Evolutionary conservation across 2,888 invertebrate genomes (phyloP), one percentile per base, ranked within the genome.

Genomic region (Anodontia alba): DNA sequence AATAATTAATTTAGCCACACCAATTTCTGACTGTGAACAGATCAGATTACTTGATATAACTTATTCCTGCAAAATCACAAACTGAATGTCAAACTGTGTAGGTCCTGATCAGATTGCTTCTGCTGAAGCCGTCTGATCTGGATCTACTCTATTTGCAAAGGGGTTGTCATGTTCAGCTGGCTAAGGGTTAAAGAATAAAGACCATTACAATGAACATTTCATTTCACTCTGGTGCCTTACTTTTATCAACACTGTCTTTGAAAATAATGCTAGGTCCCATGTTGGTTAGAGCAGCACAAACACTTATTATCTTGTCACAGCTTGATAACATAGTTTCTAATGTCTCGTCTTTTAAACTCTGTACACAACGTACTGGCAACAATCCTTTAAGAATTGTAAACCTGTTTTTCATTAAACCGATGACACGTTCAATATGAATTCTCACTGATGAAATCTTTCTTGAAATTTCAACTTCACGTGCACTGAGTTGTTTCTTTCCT

Each of bases 391-490:
- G 29, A 54, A 88, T 88, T 20, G 62, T 77, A 51, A 70, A 87
- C 29, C 82, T 8, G 29, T 87, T 81, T 42, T 88, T 88, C 26
- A 88, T 62, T 1, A 83, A 57, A 38, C 88, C 84, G 20, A 87
- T 89, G 0, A 86, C 83, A 26, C 87, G 17, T 68, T 86, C 87
- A 31, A 87, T 76, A 70, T 87, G 88, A 12, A 88, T 89, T 33
- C 86, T 51, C 3, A 86, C 81, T 42, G 54, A 66, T 5, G 54
- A 71, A 5, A 87, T 82, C 46, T 80, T 76, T 29, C 83, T 23
- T 3, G 85, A 82, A n/a, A 17, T 73, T 51, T 89, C 87, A 15
- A 87, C 73, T 15, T 88, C 86, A 31, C 51, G 36, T 23, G 85
- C 86, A 26, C 77, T 70, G 31, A 88, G 66, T 62, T 88, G 87